Conservation (phyloP, 2,797 vertebrate species). For the Acipenser oxyrinchus region DNA sequence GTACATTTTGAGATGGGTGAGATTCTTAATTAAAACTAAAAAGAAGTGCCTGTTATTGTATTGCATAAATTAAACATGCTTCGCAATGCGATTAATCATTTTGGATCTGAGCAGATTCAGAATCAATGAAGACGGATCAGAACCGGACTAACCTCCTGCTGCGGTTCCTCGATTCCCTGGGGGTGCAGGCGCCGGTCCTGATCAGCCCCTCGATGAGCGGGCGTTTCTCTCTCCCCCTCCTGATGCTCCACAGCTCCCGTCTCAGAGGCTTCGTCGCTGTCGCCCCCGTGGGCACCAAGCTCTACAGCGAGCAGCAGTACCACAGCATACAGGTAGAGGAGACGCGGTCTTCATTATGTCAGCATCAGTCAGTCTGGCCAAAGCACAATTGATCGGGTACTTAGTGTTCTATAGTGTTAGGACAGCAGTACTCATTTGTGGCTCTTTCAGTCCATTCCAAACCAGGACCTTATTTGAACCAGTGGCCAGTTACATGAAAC, state of each 20-base stretch:
- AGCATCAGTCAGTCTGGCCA: too few species aligned
- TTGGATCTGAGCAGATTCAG: conserved; percentile 68
- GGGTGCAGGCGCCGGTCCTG: conserved; percentile 63
- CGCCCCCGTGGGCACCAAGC: conserved; percentile 76
- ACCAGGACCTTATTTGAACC: too few species aligned
- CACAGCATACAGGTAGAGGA: conserved; percentile 67
- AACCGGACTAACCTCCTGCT: conserved; percentile 72
- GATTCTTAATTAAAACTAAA: too few species aligned
- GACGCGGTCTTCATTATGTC: too few species aligned
- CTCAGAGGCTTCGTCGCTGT: conserved; percentile 79
- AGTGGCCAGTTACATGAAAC: too few species aligned
- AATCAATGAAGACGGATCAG: conserved; percentile 58
- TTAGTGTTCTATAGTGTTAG: too few species aligned
- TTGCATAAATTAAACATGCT: too few species aligned
- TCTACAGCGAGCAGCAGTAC: conserved; percentile 74
- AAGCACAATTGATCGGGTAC: too few species aligned
- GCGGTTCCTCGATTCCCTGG: conserved; percentile 66
- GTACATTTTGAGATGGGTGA: too few species aligned
- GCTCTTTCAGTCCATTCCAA: too few species aligned
- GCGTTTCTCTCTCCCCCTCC: conserved; percentile 81
- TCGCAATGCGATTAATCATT: conserved; percentile 33
- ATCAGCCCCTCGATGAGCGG: conserved; percentile 92
- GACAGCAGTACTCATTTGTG: too few species aligned
- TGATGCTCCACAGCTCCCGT: conserved; percentile 61
- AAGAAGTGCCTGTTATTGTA: too few species aligned